Conservation (phyloP, 2,888 invertebrate species). For the Athetis lepigone region DNA sequence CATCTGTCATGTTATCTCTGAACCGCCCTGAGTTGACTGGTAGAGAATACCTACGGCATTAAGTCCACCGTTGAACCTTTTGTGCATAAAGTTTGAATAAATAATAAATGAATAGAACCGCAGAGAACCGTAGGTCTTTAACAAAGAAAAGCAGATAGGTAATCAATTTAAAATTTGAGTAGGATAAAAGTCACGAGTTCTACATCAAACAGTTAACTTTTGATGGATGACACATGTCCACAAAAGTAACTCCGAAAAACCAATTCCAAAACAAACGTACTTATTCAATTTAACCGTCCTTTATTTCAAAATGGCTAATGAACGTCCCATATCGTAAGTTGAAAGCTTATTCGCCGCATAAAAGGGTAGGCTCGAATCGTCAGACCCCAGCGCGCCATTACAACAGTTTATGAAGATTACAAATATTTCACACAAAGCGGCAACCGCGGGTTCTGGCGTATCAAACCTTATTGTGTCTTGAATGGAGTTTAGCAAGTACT, state of each 20-base stretch:
- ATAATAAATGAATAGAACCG: too few species aligned
- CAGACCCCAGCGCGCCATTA: slow-evolving; percentile 57
- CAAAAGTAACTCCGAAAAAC: slow-evolving; percentile 1
- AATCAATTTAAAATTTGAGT: too few species aligned
- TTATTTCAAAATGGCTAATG: slow-evolving; percentile 57
- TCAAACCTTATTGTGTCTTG: slow-evolving; percentile 58
- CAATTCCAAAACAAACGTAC: slow-evolving; percentile 7
- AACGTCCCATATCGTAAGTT: slow-evolving; percentile 59
- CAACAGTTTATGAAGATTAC: slow-evolving; percentile 65
- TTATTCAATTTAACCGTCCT: slow-evolving; percentile 47
- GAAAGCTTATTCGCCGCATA: slow-evolving; percentile 52
- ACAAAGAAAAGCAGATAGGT: too few species aligned
- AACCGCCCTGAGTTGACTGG: too few species aligned
- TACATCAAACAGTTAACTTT: neutral
- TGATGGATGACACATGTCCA: neutral
- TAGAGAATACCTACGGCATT: too few species aligned
- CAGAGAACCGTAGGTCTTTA: too few species aligned
- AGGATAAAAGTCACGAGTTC: too few species aligned
- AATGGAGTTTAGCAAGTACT: slow-evolving; percentile 52
- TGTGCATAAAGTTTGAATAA: too few species aligned
- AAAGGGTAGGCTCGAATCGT: slow-evolving; percentile 56
- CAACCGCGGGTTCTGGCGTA: slow-evolving; percentile 48
- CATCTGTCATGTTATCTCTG: too few species aligned
- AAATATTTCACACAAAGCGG: slow-evolving; percentile 62
- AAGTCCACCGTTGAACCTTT: too few species aligned